phyloP scores from a whole-genome alignment of 2,797 vertebrate genomes.

The Clamator glandarius region DNA sequence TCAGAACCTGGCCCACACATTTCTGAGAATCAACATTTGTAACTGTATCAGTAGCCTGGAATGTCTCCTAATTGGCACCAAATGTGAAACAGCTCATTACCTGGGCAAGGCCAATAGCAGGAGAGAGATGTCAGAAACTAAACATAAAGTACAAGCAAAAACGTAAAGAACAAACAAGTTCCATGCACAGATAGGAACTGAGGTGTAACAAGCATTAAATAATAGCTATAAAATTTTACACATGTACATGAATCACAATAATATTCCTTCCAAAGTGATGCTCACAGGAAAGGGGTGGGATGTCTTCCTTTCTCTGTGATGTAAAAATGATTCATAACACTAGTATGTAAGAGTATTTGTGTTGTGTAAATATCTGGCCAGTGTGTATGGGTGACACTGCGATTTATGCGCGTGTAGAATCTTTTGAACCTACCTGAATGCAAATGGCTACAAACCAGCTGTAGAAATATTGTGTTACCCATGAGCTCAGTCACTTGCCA shows the following conservation, averaged over 20 bases:
- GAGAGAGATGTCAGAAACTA: background rate
- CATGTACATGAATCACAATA: background rate
- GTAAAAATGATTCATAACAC: constrained; percentile 6
- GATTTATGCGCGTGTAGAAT: background rate
- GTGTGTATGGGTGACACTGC: background rate
- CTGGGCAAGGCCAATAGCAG: background rate
- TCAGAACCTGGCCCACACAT: background rate
- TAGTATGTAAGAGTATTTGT: background rate
- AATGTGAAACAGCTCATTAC: constrained; percentile 46
- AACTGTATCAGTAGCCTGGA: constrained; percentile 15
- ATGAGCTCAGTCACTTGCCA: background rate
- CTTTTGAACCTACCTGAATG: background rate
- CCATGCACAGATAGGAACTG: background rate
- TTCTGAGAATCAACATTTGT: background rate
- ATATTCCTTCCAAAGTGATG: background rate
- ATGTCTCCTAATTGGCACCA: constrained; percentile 46
- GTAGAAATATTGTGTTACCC: background rate
- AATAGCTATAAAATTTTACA: constrained; percentile 11
- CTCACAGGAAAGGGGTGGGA: background rate
- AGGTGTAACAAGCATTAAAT: constrained; percentile 32
- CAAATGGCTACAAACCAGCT: background rate
- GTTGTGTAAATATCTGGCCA: background rate
- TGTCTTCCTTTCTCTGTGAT: background rate
- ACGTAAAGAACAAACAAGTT: constrained; percentile 5
- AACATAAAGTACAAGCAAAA: background rate